A percentile compares a stretch with the other conserved stretches of the same genome.
Conservation (phyloP, 2,113 vertebrate species). For the Mellivora capensis region DNA sequence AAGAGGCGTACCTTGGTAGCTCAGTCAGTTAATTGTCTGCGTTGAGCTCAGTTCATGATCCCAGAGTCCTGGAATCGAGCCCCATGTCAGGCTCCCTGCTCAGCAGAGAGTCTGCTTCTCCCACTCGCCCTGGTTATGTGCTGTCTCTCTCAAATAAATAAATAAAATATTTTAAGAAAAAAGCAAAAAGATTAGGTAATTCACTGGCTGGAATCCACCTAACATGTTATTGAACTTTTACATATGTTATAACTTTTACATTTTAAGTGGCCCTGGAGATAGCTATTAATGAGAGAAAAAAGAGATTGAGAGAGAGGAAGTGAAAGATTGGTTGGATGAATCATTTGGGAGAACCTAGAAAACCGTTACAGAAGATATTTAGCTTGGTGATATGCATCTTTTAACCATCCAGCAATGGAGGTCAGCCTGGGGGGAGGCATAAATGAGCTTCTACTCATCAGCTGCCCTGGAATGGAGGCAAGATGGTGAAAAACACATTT, state of each 20-base stretch:
- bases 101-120: not conserved
- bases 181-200: not conserved
- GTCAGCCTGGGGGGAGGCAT: not conserved
- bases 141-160: not conserved
- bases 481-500: not conserved
- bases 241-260: not conserved
- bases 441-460: not conserved
- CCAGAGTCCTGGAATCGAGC: not conserved
- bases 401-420: not conserved
- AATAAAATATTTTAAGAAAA: not conserved
- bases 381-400: too few relatives aligned
- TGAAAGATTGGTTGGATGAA: not conserved
- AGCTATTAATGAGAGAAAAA: not conserved
- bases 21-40: not conserved
- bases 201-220: not conserved
- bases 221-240: not conserved
- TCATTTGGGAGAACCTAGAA: not conserved
- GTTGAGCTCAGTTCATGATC: not conserved
- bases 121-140: not conserved
- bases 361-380: not conserved
- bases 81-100: not conserved
- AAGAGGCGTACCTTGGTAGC: not conserved
- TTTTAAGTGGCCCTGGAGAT: not conserved
- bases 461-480: not conserved
- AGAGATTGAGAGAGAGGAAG: rapidly evolving